These are phyloP conservation scores for Bufo gargarizans DNA, from an alignment of 2,113 vertebrate genomes.

Conservation along the genomic window DNA sequence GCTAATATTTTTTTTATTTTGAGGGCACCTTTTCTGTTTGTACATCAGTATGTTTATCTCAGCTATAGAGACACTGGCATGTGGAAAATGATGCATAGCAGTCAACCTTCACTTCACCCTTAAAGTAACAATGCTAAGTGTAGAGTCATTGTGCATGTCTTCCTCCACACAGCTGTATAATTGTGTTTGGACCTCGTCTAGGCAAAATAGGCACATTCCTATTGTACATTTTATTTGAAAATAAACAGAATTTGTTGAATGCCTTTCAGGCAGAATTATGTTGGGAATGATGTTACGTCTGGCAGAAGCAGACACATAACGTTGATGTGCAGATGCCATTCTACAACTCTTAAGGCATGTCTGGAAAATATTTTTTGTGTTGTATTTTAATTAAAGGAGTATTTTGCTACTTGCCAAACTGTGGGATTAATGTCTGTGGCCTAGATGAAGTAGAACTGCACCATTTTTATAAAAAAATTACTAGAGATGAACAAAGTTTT, in stretches of 20 bases:
- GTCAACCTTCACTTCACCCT: slow-evolving; percentile 47
- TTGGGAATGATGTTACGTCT: not conserved
- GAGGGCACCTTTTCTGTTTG: not conserved
- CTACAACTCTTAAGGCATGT: not conserved
- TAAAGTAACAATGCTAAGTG: slow-evolving; percentile 48
- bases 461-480: too few species aligned
- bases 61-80: slow-evolving; percentile 13
- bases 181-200: slow-evolving; percentile 42
- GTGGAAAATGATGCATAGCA: slow-evolving; percentile 35
- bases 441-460: too few species aligned
- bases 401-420: too few species aligned
- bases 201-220: slow-evolving; percentile 4
- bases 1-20: not conserved
- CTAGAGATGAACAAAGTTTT: too few species aligned
- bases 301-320: slow-evolving; percentile 1
- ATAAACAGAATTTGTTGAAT: slow-evolving; percentile 40
- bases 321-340: not conserved
- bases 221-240: slow-evolving; percentile 21
- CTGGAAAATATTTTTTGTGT: too few species aligned
- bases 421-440: too few species aligned
- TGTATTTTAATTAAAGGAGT: too few species aligned
- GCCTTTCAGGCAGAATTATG: not conserved
- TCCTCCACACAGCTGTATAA: slow-evolving; percentile 34
- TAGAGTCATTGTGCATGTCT: slow-evolving; percentile 38
- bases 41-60: slow-evolving; percentile 7